Percentiles rank a stretch among this genome's conserved stretches.
Evolutionary conservation across 2,113 vertebrate species (phyloP).

Genomic region (Corynorhinus townsendii): DNA sequence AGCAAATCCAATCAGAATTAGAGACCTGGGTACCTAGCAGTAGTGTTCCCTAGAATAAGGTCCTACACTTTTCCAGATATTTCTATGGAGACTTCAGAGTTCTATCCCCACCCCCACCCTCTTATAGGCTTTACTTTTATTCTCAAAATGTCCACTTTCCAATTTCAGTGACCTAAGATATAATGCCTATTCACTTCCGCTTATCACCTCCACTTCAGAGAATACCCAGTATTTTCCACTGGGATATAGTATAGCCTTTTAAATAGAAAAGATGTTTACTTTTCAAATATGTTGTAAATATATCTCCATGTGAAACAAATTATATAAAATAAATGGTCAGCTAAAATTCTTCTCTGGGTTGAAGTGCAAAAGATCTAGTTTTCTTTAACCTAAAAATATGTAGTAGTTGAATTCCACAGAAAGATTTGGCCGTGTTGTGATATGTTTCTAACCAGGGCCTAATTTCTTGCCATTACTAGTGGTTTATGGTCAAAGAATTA

Average conservation of each 20-base stretch:
- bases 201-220: neutral
- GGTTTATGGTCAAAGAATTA: constrained; percentile 68
- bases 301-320: constrained; percentile 54
- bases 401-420: constrained; percentile 38
- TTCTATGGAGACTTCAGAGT: neutral
- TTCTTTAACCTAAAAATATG: constrained; percentile 61
- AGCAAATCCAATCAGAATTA: neutral
- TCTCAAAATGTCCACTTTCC: neutral
- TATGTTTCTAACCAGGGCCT: constrained; percentile 62
- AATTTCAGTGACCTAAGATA: neutral
- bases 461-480: constrained; percentile 67
- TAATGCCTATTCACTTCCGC: neutral
- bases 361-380: constrained; percentile 28
- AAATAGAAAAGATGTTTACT: constrained; percentile 19
- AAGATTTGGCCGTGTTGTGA: constrained; percentile 60
- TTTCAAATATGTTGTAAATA: constrained; percentile 5
- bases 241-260: neutral
- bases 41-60: neutral
- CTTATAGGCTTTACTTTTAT: neutral
- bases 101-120: no score
- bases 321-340: constrained; percentile 48
- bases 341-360: constrained; percentile 30
- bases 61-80: neutral
- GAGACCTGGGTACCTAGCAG: neutral
- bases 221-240: neutral